Percentiles rank a stretch among this genome's conserved stretches.
phyloP scores from a whole-genome alignment of 2,888 invertebrate species.

The Metopia argyrocephala region DNA sequence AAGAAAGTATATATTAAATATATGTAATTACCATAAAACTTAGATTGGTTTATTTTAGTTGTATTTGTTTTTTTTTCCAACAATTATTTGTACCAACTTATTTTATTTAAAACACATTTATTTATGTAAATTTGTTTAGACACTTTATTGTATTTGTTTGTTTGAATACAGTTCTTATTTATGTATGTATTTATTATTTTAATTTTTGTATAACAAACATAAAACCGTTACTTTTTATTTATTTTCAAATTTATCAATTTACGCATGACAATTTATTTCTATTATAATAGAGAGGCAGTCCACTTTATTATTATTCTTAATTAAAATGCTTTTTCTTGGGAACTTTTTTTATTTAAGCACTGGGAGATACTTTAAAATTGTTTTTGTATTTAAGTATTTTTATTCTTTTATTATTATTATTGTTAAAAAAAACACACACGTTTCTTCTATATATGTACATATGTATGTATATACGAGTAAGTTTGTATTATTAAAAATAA shows the following conservation, averaged over 20 bases:
- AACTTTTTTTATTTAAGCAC: not conserved
- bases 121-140: constrained; percentile 19
- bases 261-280: constrained; percentile 10
- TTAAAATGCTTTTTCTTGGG: not conserved
- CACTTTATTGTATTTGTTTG: constrained; percentile 24
- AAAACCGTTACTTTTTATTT: constrained; percentile 40
- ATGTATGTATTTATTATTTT: not conserved
- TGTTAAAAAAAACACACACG: not conserved
- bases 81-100: not conserved
- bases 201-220: not conserved
- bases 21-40: too few relatives aligned
- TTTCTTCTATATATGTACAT: constrained; percentile 32
- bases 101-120: not conserved
- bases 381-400: constrained; percentile 37
- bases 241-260: constrained; percentile 9
- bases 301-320: constrained; percentile 32
- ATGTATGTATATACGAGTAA: not conserved
- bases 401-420: too few relatives aligned
- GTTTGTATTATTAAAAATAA: not conserved
- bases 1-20: too few relatives aligned
- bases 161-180: not conserved
- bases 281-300: not conserved
- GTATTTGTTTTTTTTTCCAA: not conserved
- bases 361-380: constrained; percentile 5
- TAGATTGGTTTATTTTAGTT: too few relatives aligned